phyloP scores from a whole-genome alignment of 2,113 vertebrate species.

The Holacanthus passer region DNA sequence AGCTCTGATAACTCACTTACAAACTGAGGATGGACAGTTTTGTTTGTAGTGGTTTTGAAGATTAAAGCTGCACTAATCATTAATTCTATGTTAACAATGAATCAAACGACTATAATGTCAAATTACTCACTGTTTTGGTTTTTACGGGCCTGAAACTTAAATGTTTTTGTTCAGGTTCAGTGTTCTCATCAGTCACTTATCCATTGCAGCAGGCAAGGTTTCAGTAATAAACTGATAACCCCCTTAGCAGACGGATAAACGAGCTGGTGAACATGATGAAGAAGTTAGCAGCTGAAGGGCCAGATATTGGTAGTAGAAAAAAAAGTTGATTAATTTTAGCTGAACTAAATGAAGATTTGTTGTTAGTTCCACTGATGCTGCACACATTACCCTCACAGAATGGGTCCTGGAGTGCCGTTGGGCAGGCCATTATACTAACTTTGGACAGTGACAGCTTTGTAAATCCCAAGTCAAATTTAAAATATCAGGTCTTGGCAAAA shows the following conservation, averaged over 20 bases:
- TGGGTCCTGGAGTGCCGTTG: conserved; percentile 12
- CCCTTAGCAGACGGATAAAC: not conserved
- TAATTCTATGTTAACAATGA: not conserved
- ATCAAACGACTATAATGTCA: not conserved
- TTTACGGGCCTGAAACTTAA: not conserved
- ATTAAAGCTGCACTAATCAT: not conserved
- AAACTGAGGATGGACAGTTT: not conserved
- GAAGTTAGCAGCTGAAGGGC: not conserved
- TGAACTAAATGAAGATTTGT: conserved; percentile 4
- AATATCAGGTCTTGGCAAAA: conserved; percentile 52
- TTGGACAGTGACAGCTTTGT: conserved; percentile 50
- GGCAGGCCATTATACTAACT: conserved; percentile 33
- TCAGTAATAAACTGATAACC: not conserved
- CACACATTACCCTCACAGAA: too few species aligned
- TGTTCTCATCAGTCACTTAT: not conserved
- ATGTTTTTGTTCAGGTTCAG: not conserved
- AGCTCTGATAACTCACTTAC: not conserved
- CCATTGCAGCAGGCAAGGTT: not conserved
- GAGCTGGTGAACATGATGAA: not conserved
- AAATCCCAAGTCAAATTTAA: conserved; percentile 47
- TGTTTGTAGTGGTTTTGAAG: not conserved
- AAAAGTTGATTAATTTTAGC: not conserved
- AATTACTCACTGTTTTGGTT: not conserved
- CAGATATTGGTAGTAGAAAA: not conserved
- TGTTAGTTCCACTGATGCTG: not conserved